Evolutionary conservation across 1,140 invertebrate genomes (phyloP).

Genomic region (Muscidifurax raptorellus): DNA sequence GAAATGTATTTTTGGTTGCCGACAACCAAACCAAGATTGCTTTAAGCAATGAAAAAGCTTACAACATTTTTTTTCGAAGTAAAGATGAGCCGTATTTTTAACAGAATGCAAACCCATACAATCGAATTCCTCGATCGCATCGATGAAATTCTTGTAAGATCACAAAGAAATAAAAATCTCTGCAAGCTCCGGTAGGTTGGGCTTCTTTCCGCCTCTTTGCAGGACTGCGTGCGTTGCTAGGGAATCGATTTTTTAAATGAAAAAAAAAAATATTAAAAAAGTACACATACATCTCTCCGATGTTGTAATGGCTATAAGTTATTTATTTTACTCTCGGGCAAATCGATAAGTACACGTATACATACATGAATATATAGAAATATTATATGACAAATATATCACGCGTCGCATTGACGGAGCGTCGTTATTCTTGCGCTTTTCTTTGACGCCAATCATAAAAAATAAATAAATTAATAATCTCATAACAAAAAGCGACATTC

Average conservation of each 20-base stretch:
- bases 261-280: not conserved
- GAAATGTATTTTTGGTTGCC: not conserved
- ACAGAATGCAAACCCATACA: not conserved
- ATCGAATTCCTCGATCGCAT: conserved; percentile 26
- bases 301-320: conserved; percentile 21
- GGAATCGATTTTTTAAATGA: not conserved
- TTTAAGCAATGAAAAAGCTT: not conserved
- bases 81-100: conserved; percentile 4
- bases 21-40: not conserved
- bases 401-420: not conserved
- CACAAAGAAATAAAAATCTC: conserved; percentile 1
- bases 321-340: conserved; percentile 35
- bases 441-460: not conserved
- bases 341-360: conserved; percentile 15
- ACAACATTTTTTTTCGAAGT: not conserved
- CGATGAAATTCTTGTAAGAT: not conserved
- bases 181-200: conserved; percentile 34
- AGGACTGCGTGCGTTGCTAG: not conserved
- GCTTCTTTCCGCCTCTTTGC: conserved; percentile 40
- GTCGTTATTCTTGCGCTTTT: not conserved
- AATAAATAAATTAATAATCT: not conserved
- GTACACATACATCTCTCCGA: conserved; percentile 5
- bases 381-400: not conserved
- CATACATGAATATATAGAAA: conserved; percentile 2
- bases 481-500: conserved; percentile 24